A percentile compares a stretch with the other conserved stretches of the same genome.
Conservation (phyloP, 2,888 invertebrate species). For the Papilio protenor region DNA sequence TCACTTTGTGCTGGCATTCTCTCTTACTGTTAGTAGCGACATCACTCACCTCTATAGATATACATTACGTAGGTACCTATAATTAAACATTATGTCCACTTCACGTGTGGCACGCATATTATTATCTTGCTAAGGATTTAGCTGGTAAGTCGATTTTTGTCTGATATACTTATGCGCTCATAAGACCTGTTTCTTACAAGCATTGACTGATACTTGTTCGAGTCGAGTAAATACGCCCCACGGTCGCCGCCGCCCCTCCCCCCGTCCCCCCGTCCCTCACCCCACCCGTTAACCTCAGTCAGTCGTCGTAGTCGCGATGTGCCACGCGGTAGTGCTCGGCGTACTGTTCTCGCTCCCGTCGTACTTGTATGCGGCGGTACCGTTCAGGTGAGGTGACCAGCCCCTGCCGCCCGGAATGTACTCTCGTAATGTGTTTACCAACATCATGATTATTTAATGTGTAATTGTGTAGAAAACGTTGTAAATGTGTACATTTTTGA, state of each 20-base stretch:
- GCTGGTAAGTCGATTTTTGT: neutral
- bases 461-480: neutral
- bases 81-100: neutral
- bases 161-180: neutral
- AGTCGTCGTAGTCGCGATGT: constrained; percentile 64
- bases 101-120: neutral
- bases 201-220: neutral
- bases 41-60: constrained; percentile 3
- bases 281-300: neutral
- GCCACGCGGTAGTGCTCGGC: constrained; percentile 78
- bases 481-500: neutral
- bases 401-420: constrained; percentile 25
- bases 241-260: neutral
- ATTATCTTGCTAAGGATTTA: neutral
- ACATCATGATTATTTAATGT: neutral
- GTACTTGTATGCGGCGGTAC: constrained; percentile 75
- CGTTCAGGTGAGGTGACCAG: constrained; percentile 73
- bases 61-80: neutral
- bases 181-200: neutral
- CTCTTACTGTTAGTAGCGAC: neutral
- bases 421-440: constrained; percentile 25
- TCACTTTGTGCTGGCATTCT: neutral
- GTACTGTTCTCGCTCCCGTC: constrained; percentile 77
- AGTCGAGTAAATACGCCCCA: neutral
- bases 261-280: neutral